Percentiles rank a stretch among this genome's conserved stretches.
Conservation (phyloP, 2,113 vertebrate species). For the Cervus canadensis region DNA sequence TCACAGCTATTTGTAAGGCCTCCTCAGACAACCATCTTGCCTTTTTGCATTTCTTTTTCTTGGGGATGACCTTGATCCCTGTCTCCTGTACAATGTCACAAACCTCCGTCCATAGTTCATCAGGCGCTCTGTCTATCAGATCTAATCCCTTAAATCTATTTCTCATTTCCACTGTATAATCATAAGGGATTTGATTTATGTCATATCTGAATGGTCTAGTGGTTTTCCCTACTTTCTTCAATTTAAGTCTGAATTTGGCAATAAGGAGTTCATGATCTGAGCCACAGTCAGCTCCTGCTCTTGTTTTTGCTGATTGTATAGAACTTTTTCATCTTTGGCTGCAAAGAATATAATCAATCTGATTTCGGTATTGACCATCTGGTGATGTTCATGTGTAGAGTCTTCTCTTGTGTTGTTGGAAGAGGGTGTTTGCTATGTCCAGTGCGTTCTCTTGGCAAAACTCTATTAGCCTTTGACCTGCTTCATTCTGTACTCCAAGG, state of each 20-base stretch:
- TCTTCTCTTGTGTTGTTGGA: background rate
- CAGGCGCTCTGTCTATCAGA: background rate
- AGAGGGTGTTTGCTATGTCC: background rate
- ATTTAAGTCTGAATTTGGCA: background rate
- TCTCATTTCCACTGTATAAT: background rate
- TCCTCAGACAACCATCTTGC: background rate
- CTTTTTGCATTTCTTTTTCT: background rate
- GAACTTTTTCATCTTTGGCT: background rate
- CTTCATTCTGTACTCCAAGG: background rate
- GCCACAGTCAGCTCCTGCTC: background rate
- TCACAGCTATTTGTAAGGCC: background rate
- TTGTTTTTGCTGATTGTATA: background rate
- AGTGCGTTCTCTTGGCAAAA: background rate
- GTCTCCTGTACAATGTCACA: background rate
- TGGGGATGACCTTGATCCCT: background rate
- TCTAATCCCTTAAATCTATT: background rate
- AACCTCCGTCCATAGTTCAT: background rate
- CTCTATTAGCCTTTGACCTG: background rate
- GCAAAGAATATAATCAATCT: background rate
- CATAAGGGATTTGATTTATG: background rate
- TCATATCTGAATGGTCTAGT: background rate
- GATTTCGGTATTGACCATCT: background rate
- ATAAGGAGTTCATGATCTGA: background rate
- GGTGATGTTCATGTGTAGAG: background rate
- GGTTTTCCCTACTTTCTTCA: background rate